Base-by-base conservation (phyloP, 2,888 invertebrate genomes). In the Fragum whitleyi region DNA sequence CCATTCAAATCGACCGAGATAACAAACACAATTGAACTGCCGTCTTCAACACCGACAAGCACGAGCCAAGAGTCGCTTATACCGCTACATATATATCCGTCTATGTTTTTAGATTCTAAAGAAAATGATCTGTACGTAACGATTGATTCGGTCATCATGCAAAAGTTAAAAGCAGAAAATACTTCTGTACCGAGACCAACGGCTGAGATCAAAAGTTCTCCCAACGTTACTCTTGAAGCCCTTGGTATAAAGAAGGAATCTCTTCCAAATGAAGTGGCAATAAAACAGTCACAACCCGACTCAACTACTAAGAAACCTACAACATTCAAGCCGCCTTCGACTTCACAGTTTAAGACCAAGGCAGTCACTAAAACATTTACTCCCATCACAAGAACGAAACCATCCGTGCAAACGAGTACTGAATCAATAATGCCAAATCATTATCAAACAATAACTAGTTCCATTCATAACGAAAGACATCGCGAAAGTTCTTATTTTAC, bases 121-220 rank as follows among this genome's bases (percentile, higher is more conserved):
- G 65, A 65, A 42, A 65, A 42, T 42, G 65, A 65, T 23, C 65
- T 65, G 23, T 65, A 65, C 42, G 65, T 42, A 42, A 65, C 65
- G 5, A 65, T 65, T 42, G 65, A 65, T 42, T 65, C 65, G 16
- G 65, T 65, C 9, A 65, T 65, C 11, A 65, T 65, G 65, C 42
- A 65, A 26, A 65, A 65, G 42, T 23, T 65, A 26, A 65, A 42
- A 42, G 26, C 65, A 0, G 65, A 26, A 65, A 39, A 65, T 65
- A 9, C n/a, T n/a, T 36, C 65, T 9, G 21, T 11, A 21, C 23
- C 42, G 2, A n/a, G 23, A 42, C 65, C 65, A 9, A 65, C 65
- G 9, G 19, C 16, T n/a, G 23, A 65, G 36, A 26, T 42, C 9
- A 23, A 65, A 2, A 39, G 21, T 21, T 36, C 42, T 1, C 42